Evolutionary conservation across 2,888 invertebrate species (phyloP).

Genomic region (Halictus ligatus): DNA sequence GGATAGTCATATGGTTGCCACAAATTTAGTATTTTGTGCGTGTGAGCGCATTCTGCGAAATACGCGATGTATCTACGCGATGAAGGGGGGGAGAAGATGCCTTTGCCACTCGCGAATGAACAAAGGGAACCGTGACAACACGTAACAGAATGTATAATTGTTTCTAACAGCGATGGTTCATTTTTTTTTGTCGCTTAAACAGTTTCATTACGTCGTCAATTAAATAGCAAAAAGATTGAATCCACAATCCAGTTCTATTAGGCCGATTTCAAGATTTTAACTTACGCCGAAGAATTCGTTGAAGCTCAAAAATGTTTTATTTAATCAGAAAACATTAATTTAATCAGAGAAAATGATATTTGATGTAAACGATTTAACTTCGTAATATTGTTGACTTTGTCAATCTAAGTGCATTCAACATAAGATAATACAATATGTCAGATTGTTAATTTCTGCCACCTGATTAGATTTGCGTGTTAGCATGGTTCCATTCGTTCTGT

Average conservation of each 20-base stretch:
- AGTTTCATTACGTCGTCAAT: background rate
- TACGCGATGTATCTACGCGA: constrained; percentile 16
- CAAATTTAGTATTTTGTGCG: constrained; percentile 57
- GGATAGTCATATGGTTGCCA: constrained; percentile 8
- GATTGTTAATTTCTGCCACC: background rate
- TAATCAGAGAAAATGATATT: background rate
- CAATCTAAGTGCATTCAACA: background rate
- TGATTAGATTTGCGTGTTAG: background rate
- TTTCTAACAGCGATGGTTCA: background rate
- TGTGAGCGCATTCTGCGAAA: constrained; percentile 32
- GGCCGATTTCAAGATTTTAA: background rate
- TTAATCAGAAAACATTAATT: background rate
- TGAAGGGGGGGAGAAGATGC: constrained; percentile 32
- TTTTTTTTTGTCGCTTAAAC: background rate
- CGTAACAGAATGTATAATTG: background rate
- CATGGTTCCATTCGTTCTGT: background rate
- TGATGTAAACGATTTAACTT: background rate
- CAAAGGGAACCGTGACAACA: constrained; percentile 40
- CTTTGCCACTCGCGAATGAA: constrained; percentile 38
- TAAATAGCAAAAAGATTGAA: background rate
- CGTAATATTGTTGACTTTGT: background rate
- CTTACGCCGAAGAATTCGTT: background rate
- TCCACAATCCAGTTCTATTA: background rate
- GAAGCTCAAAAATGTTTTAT: background rate
- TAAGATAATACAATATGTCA: background rate